Evolutionary conservation across 2,113 vertebrate species (phyloP).

Genomic region (Merops nubicus): DNA sequence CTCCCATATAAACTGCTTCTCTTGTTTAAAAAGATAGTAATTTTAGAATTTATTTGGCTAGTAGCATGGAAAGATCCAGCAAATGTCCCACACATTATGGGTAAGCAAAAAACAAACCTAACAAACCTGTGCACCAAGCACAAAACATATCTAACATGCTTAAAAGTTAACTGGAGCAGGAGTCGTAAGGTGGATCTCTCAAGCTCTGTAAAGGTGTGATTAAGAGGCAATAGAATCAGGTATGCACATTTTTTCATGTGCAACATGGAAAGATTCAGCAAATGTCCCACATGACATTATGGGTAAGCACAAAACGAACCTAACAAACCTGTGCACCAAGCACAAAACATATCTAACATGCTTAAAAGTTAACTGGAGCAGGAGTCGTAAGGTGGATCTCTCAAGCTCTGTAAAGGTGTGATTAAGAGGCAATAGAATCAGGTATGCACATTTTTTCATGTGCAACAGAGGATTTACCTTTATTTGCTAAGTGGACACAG

Average conservation of each 20-base stretch:
- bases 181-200: background rate
- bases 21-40: background rate
- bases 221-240: background rate
- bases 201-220: background rate
- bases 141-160: background rate
- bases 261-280: no score
- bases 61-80: background rate
- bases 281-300: background rate
- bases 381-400: background rate
- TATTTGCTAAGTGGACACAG: background rate
- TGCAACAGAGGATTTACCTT: background rate
- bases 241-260: accelerated
- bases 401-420: background rate
- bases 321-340: background rate
- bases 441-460: accelerated
- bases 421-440: background rate
- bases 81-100: background rate
- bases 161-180: background rate
- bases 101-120: no score
- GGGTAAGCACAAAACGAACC: background rate
- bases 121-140: background rate
- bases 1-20: background rate
- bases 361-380: background rate
- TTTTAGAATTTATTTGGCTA: background rate
- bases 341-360: background rate